Conservation (phyloP, 2,888 invertebrate species). For the Pseudolycoriella hygida region DNA sequence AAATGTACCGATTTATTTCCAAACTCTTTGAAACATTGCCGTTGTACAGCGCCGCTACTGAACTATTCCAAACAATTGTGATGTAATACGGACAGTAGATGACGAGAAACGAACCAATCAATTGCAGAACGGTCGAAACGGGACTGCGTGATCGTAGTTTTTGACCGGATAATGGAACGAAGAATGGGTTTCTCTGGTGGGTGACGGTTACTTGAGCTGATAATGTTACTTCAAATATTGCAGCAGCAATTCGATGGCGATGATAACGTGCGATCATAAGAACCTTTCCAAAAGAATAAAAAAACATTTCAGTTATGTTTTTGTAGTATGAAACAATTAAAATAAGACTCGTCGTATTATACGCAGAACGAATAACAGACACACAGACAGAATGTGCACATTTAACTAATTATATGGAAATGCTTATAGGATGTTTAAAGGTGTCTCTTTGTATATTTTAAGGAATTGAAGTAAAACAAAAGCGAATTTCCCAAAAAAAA, state of each 20-base stretch:
- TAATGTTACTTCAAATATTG: slow-evolving; percentile 68
- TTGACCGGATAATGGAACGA: slow-evolving; percentile 45
- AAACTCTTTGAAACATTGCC: slow-evolving; percentile 11
- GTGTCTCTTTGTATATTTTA: too few species aligned
- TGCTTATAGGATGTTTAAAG: too few species aligned
- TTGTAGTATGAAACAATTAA: too few species aligned
- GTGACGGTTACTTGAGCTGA: slow-evolving; percentile 72
- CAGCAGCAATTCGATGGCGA: slow-evolving; percentile 66
- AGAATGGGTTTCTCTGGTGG: slow-evolving; percentile 63
- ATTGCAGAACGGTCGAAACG: slow-evolving; percentile 49
- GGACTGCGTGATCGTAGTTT: slow-evolving; percentile 38
- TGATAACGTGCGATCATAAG: slow-evolving; percentile 53
- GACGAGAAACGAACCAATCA: slow-evolving; percentile 50
- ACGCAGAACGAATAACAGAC: background rate
- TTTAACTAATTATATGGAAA: too few species aligned
- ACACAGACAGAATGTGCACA: background rate
- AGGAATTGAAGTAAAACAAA: too few species aligned
- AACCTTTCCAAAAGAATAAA: slow-evolving; percentile 25
- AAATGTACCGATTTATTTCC: slow-evolving; percentile 10
- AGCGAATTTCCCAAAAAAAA: background rate
- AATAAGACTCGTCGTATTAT: background rate
- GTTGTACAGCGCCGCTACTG: slow-evolving; percentile 19
- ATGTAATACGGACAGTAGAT: slow-evolving; percentile 60
- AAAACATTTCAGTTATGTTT: background rate
- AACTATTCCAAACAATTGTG: slow-evolving; percentile 47